These are phyloP conservation scores for Oceanodroma leucorhoa DNA, from an alignment of 2,797 vertebrate genomes.

Conservation along the genomic window DNA sequence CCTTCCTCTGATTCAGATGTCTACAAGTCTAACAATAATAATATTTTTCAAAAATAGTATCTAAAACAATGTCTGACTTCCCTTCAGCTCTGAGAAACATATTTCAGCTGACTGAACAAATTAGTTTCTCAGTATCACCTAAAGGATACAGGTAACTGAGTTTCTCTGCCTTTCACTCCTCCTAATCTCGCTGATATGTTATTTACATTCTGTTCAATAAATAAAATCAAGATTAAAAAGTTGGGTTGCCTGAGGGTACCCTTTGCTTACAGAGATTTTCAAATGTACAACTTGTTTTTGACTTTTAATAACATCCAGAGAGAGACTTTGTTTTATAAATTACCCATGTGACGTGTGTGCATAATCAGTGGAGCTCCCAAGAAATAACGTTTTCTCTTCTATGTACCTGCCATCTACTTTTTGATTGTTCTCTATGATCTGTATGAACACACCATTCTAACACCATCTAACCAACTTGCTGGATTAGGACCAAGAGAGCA, in stretches of 20 bases:
- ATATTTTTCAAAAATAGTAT: neutral
- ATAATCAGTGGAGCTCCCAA: neutral
- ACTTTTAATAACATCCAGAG: neutral
- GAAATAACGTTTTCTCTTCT: neutral
- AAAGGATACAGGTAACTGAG: neutral
- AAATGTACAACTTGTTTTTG: neutral
- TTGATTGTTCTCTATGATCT: neutral
- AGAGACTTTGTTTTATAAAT: neutral
- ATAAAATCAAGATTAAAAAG: slow-evolving; percentile 36
- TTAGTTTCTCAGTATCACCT: neutral
- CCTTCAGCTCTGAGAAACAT: neutral
- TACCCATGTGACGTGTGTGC: fast-evolving
- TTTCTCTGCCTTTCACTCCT: neutral
- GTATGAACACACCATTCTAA: neutral
- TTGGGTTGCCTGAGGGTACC: neutral
- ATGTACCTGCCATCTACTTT: neutral
- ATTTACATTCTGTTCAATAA: slow-evolving; percentile 21
- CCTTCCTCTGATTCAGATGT: neutral
- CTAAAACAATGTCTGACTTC: neutral
- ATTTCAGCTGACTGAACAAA: neutral
- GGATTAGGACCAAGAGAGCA: neutral
- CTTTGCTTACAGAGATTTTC: slow-evolving; percentile 27
- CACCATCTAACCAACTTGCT: neutral
- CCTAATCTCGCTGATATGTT: neutral
- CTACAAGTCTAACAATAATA: neutral